These are phyloP conservation scores for Peromyscus aztecus DNA, from an alignment of 2,797 vertebrate genomes.

Conservation along the genomic window DNA sequence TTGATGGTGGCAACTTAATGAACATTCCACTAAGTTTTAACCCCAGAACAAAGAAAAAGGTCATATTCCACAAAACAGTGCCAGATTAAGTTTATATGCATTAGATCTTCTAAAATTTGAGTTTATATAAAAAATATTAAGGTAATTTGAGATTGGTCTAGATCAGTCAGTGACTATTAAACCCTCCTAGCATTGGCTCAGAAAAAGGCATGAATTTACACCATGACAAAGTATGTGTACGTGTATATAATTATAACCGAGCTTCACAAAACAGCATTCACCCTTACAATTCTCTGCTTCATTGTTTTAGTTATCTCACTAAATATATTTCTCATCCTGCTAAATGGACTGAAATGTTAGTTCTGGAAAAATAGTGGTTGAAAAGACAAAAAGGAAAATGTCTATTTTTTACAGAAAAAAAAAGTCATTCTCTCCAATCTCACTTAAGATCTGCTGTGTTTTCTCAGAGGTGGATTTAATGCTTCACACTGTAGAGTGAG, in stretches of 20 bases:
- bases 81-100: constrained; percentile 10
- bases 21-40: constrained; percentile 12
- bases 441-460: not conserved
- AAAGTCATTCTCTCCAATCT: not conserved
- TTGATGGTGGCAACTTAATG: not conserved
- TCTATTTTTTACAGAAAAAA: not conserved
- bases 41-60: not conserved
- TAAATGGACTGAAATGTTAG: not conserved
- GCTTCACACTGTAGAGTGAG: not conserved
- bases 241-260: not conserved
- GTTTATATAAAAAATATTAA: not conserved
- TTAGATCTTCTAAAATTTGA: constrained; percentile 39
- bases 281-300: not conserved
- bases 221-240: not conserved
- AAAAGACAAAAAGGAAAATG: constrained; percentile 22
- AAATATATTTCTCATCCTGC: not conserved
- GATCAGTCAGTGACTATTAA: constrained; percentile 22
- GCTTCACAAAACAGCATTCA: constrained; percentile 9
- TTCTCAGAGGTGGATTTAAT: not conserved
- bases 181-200: not conserved
- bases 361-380: constrained; percentile 25
- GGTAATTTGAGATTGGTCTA: not conserved
- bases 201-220: constrained; percentile 35
- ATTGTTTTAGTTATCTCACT: constrained; percentile 20
- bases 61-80: not conserved